phyloP scores from a whole-genome alignment of 2,888 invertebrate species.

The Calephelis perditalis region DNA sequence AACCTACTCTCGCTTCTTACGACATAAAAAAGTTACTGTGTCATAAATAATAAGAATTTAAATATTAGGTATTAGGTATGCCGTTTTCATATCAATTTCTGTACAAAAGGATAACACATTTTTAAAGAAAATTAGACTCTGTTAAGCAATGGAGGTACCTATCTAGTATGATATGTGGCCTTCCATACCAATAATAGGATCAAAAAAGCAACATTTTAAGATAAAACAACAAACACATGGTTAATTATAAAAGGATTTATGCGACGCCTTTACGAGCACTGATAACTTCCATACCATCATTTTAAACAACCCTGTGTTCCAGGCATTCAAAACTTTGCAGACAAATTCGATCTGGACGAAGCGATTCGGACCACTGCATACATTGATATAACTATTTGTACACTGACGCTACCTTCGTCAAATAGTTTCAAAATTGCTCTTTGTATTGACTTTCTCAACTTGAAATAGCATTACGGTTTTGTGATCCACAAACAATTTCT shows the following conservation, averaged over 20 bases:
- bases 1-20: too few relatives aligned
- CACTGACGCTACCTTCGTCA: constrained; percentile 9
- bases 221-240: constrained; percentile 13
- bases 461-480: constrained; percentile 8
- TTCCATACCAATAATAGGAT: too few relatives aligned
- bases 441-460: constrained; percentile 14
- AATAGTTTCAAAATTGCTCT: constrained; percentile 15
- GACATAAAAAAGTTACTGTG: too few relatives aligned
- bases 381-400: constrained; percentile 27
- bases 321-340: constrained; percentile 75
- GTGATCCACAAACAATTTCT: constrained; percentile 4
- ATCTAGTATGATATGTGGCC: too few relatives aligned
- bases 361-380: constrained; percentile 52
- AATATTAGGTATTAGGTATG: too few relatives aligned
- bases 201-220: background rate
- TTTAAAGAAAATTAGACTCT: too few relatives aligned
- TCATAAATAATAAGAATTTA: too few relatives aligned
- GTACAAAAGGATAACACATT: too few relatives aligned
- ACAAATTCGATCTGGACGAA: constrained; percentile 69
- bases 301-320: constrained; percentile 50
- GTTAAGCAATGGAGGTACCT: too few relatives aligned
- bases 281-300: constrained; percentile 47
- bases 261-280: constrained; percentile 29
- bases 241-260: constrained; percentile 13
- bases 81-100: too few relatives aligned